A percentile compares a stretch with the other conserved stretches of the same genome.
These are phyloP conservation scores for Edolisoma coerulescens DNA, from an alignment of 2,113 vertebrate species.

Conservation along the genomic window DNA sequence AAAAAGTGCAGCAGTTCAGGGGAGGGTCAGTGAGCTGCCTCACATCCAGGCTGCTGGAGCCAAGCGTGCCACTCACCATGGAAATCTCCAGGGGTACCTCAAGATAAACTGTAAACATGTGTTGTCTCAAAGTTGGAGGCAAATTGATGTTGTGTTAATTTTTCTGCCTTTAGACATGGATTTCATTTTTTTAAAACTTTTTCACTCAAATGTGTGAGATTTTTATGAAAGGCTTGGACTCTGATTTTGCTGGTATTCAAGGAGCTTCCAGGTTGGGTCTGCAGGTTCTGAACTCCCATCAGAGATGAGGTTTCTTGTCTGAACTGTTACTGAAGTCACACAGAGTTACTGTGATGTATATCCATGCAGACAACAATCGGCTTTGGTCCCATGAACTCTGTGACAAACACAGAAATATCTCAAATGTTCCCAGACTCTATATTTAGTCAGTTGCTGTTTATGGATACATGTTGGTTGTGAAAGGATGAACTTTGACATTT, in stretches of 20 bases:
- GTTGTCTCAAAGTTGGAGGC: neutral
- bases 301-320: neutral
- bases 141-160: neutral
- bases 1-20: neutral
- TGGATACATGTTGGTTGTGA: neutral
- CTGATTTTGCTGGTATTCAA: neutral
- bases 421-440: neutral
- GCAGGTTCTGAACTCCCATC: neutral
- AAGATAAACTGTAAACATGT: neutral
- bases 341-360: neutral
- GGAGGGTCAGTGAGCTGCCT: neutral
- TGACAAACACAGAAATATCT: neutral
- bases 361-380: neutral
- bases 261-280: neutral
- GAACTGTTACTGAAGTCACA: neutral
- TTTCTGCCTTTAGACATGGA: neutral
- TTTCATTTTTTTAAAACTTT: neutral
- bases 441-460: neutral
- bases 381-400: neutral
- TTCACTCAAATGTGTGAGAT: neutral
- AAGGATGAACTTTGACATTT: neutral
- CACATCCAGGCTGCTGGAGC: neutral
- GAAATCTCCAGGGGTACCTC: neutral
- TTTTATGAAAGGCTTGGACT: neutral
- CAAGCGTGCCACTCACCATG: neutral